A percentile compares a stretch with the other conserved stretches of the same genome.
phyloP scores from a whole-genome alignment of 2,113 vertebrate genomes.

The Gasterosteus aculeatus region DNA sequence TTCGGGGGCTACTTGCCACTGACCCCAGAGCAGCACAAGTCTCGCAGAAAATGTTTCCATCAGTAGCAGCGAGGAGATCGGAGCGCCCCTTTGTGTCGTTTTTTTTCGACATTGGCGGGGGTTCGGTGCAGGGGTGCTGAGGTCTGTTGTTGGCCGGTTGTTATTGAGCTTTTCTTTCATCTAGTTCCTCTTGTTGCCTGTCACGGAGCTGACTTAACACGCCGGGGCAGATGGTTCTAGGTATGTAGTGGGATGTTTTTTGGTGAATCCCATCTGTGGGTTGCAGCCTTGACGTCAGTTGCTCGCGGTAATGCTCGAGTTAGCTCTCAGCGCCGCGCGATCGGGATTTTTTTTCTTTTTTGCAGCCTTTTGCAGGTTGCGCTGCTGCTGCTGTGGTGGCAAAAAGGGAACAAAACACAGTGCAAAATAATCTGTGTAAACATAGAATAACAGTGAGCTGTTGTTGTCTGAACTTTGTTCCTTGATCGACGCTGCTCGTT shows the following conservation, averaged over 20 bases:
- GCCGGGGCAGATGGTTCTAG: constrained; percentile 63
- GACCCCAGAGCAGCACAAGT: constrained; percentile 60
- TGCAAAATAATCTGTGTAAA: constrained; percentile 65
- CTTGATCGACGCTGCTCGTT: constrained; percentile 62
- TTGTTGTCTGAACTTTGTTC: constrained; percentile 65
- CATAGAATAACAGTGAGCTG: constrained; percentile 57
- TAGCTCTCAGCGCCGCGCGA: constrained; percentile 14
- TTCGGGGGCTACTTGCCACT: constrained; percentile 19
- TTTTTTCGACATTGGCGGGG: constrained; percentile 67
- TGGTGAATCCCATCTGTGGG: constrained; percentile 62
- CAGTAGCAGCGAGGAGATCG: constrained; percentile 58
- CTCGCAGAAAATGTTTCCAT: constrained; percentile 59
- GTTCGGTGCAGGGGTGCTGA: constrained; percentile 38
- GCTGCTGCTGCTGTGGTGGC: not conserved
- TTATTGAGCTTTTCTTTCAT: constrained; percentile 63
- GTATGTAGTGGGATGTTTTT: constrained; percentile 63
- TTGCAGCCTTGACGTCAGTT: constrained; percentile 18
- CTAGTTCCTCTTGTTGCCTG: constrained; percentile 68
- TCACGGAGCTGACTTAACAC: constrained; percentile 68
- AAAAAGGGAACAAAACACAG: constrained; percentile 61
- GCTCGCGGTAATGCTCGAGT: constrained; percentile 11
- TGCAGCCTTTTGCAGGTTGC: constrained; percentile 1
- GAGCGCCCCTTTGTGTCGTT: constrained; percentile 52
- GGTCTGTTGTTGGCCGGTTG: constrained; percentile 65
- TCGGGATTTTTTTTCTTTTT: constrained; percentile 20